These are phyloP conservation scores for Antechinus stuartii DNA, from an alignment of 2,113 vertebrate species.

Conservation along the genomic window DNA sequence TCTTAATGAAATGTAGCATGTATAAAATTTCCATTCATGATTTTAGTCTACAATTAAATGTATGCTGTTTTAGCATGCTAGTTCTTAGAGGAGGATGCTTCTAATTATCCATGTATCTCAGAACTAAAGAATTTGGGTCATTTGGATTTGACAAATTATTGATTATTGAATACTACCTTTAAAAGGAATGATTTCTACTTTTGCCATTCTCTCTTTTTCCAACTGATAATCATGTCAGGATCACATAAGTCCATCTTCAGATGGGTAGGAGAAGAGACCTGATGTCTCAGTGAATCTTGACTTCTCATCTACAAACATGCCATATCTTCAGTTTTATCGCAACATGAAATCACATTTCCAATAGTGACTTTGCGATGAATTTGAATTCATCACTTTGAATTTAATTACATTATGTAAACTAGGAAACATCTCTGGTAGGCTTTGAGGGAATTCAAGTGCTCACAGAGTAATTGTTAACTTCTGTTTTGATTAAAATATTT, in stretches of 20 bases:
- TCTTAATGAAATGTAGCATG: neutral
- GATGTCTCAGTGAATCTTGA: neutral
- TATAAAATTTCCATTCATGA: neutral
- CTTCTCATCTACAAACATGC: constrained; percentile 58
- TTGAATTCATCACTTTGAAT: constrained; percentile 83
- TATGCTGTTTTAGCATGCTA: neutral
- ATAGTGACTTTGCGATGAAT: constrained; percentile 80
- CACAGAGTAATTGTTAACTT: constrained; percentile 75
- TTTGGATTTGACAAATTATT: neutral
- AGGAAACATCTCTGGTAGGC: constrained; percentile 78
- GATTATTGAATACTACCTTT: neutral
- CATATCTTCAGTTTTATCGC: constrained; percentile 76
- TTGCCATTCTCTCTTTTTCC: neutral
- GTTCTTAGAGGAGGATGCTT: neutral
- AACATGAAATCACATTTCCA: constrained; percentile 80
- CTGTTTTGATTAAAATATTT: constrained; percentile 84
- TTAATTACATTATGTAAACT: constrained; percentile 87
- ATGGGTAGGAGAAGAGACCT: neutral
- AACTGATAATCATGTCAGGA: neutral
- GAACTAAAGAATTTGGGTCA: neutral
- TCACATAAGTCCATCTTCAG: neutral
- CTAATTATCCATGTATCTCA: neutral
- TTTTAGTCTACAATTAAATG: neutral
- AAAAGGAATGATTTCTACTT: neutral
- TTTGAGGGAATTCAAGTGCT: constrained; percentile 72